A percentile compares a stretch with the other conserved stretches of the same genome.
These are phyloP conservation scores for Azorinus chamasolen DNA, from an alignment of 2,888 invertebrate species.

Conservation along the genomic window DNA sequence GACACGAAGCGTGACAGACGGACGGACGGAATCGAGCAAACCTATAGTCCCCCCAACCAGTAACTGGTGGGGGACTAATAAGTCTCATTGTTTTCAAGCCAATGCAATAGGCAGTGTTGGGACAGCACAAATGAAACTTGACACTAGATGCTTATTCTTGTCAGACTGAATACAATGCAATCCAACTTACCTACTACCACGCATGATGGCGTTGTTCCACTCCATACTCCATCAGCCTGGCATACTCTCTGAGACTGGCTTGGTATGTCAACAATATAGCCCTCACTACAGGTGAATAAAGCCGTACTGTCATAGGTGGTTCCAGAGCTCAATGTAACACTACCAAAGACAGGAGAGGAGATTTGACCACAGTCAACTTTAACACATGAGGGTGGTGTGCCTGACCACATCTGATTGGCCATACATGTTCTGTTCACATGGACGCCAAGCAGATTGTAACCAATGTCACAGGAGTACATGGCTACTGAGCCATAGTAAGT, in stretches of 20 bases:
- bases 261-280: conserved; percentile 9
- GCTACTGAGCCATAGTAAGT: conserved; percentile 11
- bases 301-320: conserved; percentile 26
- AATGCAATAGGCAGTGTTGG: too few species aligned
- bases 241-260: conserved; percentile 23
- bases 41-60: too few species aligned
- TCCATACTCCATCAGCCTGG: conserved; percentile 37
- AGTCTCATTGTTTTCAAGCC: too few species aligned
- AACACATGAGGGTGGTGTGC: conserved; percentile 7
- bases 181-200: conserved; percentile 20
- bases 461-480: conserved; percentile 27
- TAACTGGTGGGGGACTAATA: too few species aligned
- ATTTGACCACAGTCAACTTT: conserved; percentile 29
- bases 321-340: conserved; percentile 1
- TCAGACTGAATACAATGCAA: too few species aligned
- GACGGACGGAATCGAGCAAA: too few species aligned
- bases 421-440: conserved; percentile 24
- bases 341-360: conserved; percentile 15
- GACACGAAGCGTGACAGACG: too few species aligned
- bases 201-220: conserved; percentile 20
- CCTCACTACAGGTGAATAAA: conserved; percentile 26
- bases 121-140: too few species aligned
- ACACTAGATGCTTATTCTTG: too few species aligned
- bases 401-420: conserved; percentile 33
- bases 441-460: conserved; percentile 7